These are phyloP conservation scores for Ashinkailepas kermadecensis DNA, from an alignment of 2,888 invertebrate genomes.

Conservation along the genomic window DNA sequence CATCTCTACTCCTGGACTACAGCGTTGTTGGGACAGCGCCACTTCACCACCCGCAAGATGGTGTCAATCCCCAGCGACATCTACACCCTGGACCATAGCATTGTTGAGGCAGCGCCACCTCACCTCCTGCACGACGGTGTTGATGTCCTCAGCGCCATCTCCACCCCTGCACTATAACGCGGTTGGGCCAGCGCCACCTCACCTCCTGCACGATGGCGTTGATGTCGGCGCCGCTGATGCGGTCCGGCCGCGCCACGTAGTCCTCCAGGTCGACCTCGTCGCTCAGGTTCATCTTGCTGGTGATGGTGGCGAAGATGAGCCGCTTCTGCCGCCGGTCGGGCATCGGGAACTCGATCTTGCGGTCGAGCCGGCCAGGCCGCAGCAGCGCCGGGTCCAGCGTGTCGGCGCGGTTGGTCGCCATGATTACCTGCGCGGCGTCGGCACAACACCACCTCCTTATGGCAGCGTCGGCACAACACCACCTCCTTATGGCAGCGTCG, in stretches of 20 bases:
- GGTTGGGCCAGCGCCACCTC: slow-evolving; percentile 38
- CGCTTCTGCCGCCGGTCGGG: slow-evolving; percentile 88
- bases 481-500: too few species aligned
- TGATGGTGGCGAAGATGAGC: slow-evolving; percentile 95
- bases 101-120: too few species aligned
- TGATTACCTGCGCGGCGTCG: slow-evolving; percentile 55
- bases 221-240: slow-evolving; percentile 98
- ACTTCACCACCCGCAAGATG: too few species aligned
- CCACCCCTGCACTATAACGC: too few species aligned
- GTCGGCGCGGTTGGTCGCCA: slow-evolving; percentile 96
- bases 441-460: too few species aligned
- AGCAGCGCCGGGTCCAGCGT: slow-evolving; percentile 96
- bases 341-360: slow-evolving; percentile 97
- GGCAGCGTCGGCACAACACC: too few species aligned
- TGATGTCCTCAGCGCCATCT: too few species aligned
- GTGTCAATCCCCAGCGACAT: too few species aligned
- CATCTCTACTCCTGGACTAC: too few species aligned
- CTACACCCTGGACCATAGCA: too few species aligned
- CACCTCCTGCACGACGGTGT: too few species aligned
- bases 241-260: slow-evolving; percentile 96
- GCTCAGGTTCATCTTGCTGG: slow-evolving; percentile 91
- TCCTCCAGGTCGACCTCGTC: slow-evolving; percentile 99
- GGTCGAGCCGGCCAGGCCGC: slow-evolving; percentile 89
- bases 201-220: slow-evolving; percentile 97
- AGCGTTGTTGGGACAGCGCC: too few species aligned